A percentile compares a stretch with the other conserved stretches of the same genome.
Evolutionary conservation across 2,888 invertebrate species (phyloP).

Genomic region (Ctena decussata): DNA sequence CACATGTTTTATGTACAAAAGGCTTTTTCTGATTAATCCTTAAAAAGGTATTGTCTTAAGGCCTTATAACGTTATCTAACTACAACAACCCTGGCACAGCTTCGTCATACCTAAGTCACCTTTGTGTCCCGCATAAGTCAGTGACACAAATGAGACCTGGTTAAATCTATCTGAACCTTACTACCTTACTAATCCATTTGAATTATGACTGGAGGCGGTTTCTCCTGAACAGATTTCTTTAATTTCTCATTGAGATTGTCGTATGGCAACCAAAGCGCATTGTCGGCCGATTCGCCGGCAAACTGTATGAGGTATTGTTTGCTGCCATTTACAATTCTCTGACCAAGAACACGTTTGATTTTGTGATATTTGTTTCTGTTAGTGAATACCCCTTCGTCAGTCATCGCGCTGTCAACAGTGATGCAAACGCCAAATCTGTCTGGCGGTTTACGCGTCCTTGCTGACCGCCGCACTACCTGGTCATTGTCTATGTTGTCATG

Average conservation of each 20-base stretch:
- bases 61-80: background rate
- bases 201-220: too few species aligned
- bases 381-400: too few species aligned
- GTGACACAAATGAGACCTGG: background rate
- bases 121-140: background rate
- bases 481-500: background rate
- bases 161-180: too few species aligned
- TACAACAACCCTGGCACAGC: background rate
- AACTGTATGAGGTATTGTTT: constrained; percentile 7
- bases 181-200: too few species aligned
- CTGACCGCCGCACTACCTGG: background rate
- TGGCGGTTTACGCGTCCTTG: too few species aligned
- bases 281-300: constrained; percentile 12
- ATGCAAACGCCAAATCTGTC: background rate
- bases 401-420: background rate
- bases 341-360: constrained; percentile 16
- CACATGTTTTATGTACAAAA: background rate
- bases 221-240: background rate
- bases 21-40: background rate
- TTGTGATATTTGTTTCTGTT: constrained; percentile 10
- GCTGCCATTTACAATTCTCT: background rate
- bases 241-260: background rate
- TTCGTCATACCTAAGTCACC: too few species aligned
- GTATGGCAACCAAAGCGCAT: background rate
- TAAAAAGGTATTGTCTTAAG: background rate